Conservation (phyloP, 1,140 invertebrate genomes). For the Campoletis sonorensis region DNA sequence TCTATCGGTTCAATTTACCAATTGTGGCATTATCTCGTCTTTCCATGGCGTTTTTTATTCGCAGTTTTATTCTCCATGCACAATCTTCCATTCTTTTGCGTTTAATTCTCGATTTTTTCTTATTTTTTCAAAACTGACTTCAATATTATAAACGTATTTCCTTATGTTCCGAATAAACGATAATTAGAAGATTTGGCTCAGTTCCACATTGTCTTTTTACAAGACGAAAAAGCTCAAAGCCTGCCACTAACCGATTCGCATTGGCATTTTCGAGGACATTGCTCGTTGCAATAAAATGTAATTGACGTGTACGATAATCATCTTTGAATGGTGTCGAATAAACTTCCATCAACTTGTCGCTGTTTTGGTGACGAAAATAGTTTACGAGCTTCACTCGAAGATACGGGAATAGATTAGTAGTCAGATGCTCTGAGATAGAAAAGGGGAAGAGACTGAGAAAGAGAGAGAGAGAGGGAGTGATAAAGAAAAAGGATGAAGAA, state of each 20-base stretch:
- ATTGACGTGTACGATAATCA: slow-evolving; percentile 2
- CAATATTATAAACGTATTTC: too few relatives aligned
- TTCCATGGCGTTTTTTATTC: not conserved
- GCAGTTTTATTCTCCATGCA: not conserved
- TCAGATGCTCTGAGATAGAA: not conserved
- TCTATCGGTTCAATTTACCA: slow-evolving; percentile 43
- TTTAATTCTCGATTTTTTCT: too few relatives aligned
- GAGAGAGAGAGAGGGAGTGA: not conserved
- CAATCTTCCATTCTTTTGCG: too few relatives aligned
- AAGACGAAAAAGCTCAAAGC: not conserved
- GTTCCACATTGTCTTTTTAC: not conserved
- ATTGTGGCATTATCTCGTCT: not conserved
- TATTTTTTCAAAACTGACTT: too few relatives aligned
- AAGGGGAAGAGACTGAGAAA: not conserved
- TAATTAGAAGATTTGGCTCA: not conserved
- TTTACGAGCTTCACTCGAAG: slow-evolving; percentile 12
- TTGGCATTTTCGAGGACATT: not conserved
- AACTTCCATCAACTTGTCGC: slow-evolving; percentile 33
- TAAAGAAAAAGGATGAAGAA: slow-evolving; percentile 19
- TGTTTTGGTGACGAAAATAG: slow-evolving; percentile 1
- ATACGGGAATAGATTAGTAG: not conserved
- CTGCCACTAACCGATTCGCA: not conserved
- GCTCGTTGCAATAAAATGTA: slow-evolving; percentile 29
- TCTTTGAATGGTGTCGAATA: not conserved
- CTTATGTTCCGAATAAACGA: too few relatives aligned